Conservation (phyloP, 2,113 vertebrate genomes). For the Lophura nycthemera region DNA sequence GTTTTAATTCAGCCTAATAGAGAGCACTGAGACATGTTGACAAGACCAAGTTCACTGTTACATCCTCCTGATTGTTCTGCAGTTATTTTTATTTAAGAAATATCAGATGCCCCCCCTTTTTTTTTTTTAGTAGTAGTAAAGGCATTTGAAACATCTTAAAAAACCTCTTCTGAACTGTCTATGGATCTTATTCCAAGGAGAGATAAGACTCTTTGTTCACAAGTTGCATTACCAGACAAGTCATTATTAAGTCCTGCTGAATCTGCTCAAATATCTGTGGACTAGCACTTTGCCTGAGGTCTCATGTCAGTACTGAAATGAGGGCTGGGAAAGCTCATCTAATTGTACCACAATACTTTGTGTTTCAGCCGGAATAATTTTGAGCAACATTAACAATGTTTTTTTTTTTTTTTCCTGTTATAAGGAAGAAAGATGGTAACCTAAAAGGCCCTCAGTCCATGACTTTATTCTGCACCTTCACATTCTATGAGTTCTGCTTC, state of each 20-base stretch:
- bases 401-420: not conserved
- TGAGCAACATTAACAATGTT: not conserved
- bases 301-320: not conserved
- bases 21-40: not conserved
- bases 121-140: not conserved
- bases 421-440: not conserved
- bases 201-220: not conserved
- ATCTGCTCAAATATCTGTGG: not conserved
- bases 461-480: not conserved
- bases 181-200: not conserved
- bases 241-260: not conserved
- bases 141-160: not conserved
- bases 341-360: not conserved
- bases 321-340: not conserved
- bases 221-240: not conserved
- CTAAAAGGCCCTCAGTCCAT: not conserved
- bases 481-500: not conserved
- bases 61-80: not conserved
- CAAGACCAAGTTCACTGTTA: not conserved
- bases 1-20: not conserved
- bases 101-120: accelerated
- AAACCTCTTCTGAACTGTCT: not conserved
- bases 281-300: not conserved
- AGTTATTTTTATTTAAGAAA: not conserved
- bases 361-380: not conserved